These are phyloP conservation scores for Luscinia megarhynchos DNA, from an alignment of 2,797 vertebrate genomes.

Conservation along the genomic window DNA sequence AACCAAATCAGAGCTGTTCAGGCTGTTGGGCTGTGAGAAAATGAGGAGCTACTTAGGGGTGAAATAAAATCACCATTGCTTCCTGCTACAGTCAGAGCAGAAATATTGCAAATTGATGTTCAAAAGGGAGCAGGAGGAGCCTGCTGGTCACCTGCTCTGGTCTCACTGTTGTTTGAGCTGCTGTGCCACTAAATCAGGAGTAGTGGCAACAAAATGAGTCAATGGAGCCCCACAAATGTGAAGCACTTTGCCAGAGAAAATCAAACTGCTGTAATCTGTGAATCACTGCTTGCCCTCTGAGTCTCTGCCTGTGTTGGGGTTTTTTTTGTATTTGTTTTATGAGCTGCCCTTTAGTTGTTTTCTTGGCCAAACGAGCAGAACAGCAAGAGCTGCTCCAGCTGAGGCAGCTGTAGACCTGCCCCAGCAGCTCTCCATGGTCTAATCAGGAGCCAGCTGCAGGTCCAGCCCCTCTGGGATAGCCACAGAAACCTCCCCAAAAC, in stretches of 20 bases:
- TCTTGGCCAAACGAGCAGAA: neutral
- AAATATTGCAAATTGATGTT: neutral
- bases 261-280: accelerated
- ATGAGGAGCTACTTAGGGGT: neutral
- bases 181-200: neutral
- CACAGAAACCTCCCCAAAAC: neutral
- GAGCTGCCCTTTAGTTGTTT: neutral
- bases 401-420: neutral
- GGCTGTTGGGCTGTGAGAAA: neutral
- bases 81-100: neutral
- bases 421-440: neutral
- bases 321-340: neutral
- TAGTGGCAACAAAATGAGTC: neutral
- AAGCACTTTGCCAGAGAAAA: neutral
- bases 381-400: neutral
- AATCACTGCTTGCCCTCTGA: neutral
- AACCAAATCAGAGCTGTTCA: neutral
- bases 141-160: neutral
- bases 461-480: neutral
- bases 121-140: neutral
- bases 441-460: neutral
- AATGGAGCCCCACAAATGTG: neutral
- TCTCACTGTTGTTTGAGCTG: accelerated
- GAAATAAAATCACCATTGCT: neutral
- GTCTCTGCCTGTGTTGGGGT: neutral